phyloP scores from a whole-genome alignment of 1,140 invertebrate species.

The Phenacoccus solenopsis region DNA sequence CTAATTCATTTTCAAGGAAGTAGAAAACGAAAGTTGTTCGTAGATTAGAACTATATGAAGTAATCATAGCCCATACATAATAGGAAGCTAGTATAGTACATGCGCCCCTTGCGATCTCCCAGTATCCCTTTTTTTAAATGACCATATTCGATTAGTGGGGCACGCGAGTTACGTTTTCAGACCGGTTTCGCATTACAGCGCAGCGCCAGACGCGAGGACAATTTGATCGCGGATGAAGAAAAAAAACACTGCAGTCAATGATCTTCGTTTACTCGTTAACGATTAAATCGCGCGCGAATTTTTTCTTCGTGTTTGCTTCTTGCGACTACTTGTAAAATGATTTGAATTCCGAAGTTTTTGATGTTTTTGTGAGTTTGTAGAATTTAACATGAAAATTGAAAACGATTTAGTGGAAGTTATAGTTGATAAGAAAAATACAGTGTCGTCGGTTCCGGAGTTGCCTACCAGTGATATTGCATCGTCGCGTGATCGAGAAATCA shows the following conservation, averaged over 20 bases:
- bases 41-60: neutral
- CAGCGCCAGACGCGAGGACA: neutral
- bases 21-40: neutral
- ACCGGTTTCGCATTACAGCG: neutral
- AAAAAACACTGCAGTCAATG: neutral
- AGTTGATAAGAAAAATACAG: neutral
- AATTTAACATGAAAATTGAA: neutral
- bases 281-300: neutral
- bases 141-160: neutral
- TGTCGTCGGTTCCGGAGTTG: neutral
- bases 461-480: neutral
- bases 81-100: neutral
- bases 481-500: neutral
- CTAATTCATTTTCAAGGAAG: neutral
- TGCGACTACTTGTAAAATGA: neutral
- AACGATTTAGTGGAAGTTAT: neutral
- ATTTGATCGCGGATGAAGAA: neutral
- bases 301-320: neutral
- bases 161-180: neutral
- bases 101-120: neutral
- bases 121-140: neutral
- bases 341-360: neutral
- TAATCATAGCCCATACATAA: neutral
- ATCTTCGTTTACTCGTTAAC: neutral
- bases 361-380: neutral